Conservation (phyloP, 2,113 vertebrate species). For the Phyllopteryx taeniolatus region DNA sequence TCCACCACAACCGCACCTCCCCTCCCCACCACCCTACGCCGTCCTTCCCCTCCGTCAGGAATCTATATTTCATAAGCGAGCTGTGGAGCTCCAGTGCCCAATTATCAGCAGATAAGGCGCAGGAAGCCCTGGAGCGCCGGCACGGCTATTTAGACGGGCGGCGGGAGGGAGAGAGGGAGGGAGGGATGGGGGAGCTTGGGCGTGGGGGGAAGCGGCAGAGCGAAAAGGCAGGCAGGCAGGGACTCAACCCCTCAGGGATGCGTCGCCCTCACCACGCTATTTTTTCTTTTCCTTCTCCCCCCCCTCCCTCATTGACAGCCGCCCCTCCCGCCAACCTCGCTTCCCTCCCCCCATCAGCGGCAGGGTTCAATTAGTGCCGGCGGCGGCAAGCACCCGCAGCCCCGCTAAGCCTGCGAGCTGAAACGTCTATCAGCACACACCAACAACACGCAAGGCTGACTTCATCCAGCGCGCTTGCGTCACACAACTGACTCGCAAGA, state of each 20-base stretch:
- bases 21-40: conserved; percentile 39
- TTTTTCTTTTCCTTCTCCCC: conserved; percentile 39
- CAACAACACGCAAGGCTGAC: conserved; percentile 65
- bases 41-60: conserved; percentile 67
- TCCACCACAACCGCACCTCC: conserved; percentile 43
- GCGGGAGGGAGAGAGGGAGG: conserved; percentile 57
- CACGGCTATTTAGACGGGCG: conserved; percentile 74
- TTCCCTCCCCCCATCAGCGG: conserved; percentile 61
- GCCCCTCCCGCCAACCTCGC: conserved; percentile 15
- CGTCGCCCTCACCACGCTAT: conserved; percentile 64
- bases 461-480: conserved; percentile 52
- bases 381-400: conserved; percentile 68
- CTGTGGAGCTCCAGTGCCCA: conserved; percentile 76
- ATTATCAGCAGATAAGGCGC: conserved; percentile 79
- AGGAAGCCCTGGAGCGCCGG: conserved; percentile 76
- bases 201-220: conserved; percentile 54
- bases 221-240: conserved; percentile 62
- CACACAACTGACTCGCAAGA: conserved; percentile 31
- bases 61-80: conserved; percentile 82
- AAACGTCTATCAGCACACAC: conserved; percentile 62
- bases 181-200: conserved; percentile 35
- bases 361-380: conserved; percentile 78
- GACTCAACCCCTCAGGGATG: conserved; percentile 74
- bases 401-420: conserved; percentile 61
- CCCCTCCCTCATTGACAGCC: conserved; percentile 57